These are phyloP conservation scores for Petrophora chlorosata DNA, from an alignment of 2,888 invertebrate genomes.

Conservation along the genomic window DNA sequence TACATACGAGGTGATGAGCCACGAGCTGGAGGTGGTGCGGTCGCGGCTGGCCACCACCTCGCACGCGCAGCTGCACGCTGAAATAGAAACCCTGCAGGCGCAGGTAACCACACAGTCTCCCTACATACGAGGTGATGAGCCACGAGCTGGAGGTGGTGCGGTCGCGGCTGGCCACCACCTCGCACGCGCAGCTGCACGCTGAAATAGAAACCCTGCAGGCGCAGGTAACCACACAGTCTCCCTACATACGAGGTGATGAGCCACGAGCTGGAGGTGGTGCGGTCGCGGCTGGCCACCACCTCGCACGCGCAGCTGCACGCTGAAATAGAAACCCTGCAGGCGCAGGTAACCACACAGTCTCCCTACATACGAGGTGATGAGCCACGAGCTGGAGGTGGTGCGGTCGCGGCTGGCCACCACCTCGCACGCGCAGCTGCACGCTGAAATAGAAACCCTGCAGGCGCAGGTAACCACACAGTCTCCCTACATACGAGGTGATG, in stretches of 20 bases:
- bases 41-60: constrained; percentile 89
- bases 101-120: constrained; percentile 57
- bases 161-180: constrained; percentile 88
- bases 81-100: constrained; percentile 84
- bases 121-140: constrained; percentile 83
- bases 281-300: constrained; percentile 88
- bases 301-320: constrained; percentile 90
- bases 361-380: too few relatives aligned
- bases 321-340: constrained; percentile 86
- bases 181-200: constrained; percentile 89
- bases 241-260: constrained; percentile 83
- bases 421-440: too few relatives aligned
- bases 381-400: too few relatives aligned
- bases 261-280: constrained; percentile 88
- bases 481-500: too few relatives aligned
- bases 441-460: too few relatives aligned
- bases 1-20: constrained; percentile 85
- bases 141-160: constrained; percentile 88
- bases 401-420: too few relatives aligned
- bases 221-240: constrained; percentile 57
- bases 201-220: constrained; percentile 86
- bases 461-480: too few relatives aligned
- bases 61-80: constrained; percentile 90
- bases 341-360: constrained; percentile 64
- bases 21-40: constrained; percentile 87